phyloP scores from a whole-genome alignment of 2,888 invertebrate species.

The Cephus rjabovi region DNA sequence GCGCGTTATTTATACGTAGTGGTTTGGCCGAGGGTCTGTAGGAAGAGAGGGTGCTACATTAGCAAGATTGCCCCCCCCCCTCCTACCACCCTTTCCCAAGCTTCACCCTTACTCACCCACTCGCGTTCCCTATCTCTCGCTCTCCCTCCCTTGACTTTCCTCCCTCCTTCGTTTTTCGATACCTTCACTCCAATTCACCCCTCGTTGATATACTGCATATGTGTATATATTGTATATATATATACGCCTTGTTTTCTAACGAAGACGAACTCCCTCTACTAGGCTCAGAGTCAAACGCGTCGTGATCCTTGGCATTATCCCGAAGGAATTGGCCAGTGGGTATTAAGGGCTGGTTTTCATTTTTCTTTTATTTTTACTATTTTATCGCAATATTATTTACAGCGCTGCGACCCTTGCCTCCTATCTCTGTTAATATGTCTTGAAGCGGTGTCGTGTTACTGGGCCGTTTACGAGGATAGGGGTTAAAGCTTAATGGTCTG shows the following conservation, averaged over 20 bases:
- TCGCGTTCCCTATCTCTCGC: conserved; percentile 23
- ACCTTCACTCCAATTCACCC: conserved; percentile 9
- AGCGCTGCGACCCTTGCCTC: neutral
- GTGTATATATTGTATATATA: neutral
- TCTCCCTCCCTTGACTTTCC: conserved; percentile 22
- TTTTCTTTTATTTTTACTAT: neutral
- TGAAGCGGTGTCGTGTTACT: neutral
- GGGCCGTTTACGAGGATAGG: neutral
- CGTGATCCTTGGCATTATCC: neutral
- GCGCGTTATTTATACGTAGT: conserved; percentile 52
- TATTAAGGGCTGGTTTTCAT: neutral
- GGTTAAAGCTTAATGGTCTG: neutral
- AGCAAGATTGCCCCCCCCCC: conserved; percentile 48
- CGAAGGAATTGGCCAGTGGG: neutral
- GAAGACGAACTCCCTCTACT: neutral
- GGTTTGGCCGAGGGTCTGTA: conserved; percentile 45
- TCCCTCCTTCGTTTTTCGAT: conserved; percentile 29
- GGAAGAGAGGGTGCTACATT: conserved; percentile 54
- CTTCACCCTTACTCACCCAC: conserved; percentile 12
- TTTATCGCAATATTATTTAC: neutral
- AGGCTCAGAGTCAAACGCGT: neutral
- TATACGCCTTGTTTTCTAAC: neutral
- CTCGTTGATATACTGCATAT: neutral
- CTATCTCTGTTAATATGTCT: neutral
- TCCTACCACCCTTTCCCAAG: conserved; percentile 9